Evolutionary conservation across 2,797 vertebrate species (phyloP).

Genomic region (Cryptoblepharus egeriae): DNA sequence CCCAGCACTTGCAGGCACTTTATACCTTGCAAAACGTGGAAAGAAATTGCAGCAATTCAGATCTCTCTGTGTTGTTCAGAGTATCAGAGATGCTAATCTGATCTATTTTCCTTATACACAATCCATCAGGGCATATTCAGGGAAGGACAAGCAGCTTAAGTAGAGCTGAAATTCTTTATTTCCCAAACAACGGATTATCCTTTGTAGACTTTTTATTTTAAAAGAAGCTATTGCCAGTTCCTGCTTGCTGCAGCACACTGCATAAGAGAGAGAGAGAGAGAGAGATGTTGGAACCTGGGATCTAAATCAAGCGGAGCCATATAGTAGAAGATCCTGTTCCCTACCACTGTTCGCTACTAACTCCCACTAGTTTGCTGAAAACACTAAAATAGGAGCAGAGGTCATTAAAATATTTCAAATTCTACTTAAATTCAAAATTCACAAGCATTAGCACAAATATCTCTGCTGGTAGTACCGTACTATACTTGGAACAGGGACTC

Average conservation of each 20-base stretch:
- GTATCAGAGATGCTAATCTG: not conserved
- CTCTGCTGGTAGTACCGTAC: too few species aligned
- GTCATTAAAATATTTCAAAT: too few species aligned
- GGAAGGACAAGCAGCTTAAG: not conserved
- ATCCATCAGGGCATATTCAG: not conserved
- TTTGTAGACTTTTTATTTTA: not conserved
- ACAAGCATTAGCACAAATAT: too few species aligned
- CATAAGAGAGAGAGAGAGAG: too few species aligned
- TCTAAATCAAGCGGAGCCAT: too few species aligned
- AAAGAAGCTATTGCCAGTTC: not conserved
- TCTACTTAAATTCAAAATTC: too few species aligned
- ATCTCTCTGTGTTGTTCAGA: slow-evolving; percentile 4
- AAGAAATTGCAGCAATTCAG: slow-evolving; percentile 1
- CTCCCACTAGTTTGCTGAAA: too few species aligned
- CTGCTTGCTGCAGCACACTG: not conserved
- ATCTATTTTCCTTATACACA: not conserved
- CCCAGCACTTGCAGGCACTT: fast-evolving
- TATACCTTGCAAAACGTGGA: not conserved
- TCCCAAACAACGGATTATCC: slow-evolving; percentile 1
- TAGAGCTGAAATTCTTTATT: not conserved
- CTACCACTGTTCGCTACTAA: too few species aligned
- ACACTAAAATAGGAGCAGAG: too few species aligned
- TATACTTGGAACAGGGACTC: too few species aligned
- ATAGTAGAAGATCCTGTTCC: too few species aligned
- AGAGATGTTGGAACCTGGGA: too few species aligned